Percentiles rank a stretch among this genome's conserved stretches.
Evolutionary conservation across 2,113 vertebrate genomes (phyloP).

Genomic region (Macrotus californicus): DNA sequence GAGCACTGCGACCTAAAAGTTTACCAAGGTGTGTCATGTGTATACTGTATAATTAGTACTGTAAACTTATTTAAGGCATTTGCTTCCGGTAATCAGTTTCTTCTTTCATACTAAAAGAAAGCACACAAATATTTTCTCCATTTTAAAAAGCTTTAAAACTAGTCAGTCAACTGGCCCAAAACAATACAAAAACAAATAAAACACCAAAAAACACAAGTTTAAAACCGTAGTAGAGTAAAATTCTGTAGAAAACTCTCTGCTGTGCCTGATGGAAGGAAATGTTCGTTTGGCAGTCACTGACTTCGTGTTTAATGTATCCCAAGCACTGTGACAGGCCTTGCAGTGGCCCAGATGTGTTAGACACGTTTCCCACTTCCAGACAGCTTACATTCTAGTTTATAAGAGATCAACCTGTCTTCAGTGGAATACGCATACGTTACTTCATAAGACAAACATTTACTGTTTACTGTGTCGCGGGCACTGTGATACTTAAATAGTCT

Average conservation of each 20-base stretch:
- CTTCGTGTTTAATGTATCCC: not conserved
- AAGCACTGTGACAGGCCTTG: not conserved
- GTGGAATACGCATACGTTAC: not conserved
- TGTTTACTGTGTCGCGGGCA: not conserved
- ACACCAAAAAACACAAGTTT: not conserved
- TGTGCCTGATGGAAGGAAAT: not conserved
- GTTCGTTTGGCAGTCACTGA: not conserved
- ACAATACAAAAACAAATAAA: not conserved
- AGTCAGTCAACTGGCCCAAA: not conserved
- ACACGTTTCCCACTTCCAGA: not conserved
- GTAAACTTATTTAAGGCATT: not conserved
- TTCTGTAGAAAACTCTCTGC: not conserved
- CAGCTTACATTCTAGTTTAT: not conserved
- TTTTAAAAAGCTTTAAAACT: slow-evolving; percentile 5
- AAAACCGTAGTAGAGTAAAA: not conserved
- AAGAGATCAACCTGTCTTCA: not conserved
- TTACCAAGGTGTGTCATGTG: not conserved
- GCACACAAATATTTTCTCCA: not conserved
- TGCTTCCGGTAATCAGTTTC: not conserved
- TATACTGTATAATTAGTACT: not conserved
- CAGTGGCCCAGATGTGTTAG: not conserved
- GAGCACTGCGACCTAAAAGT: not conserved
- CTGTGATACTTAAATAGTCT: not conserved
- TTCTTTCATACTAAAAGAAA: slow-evolving; percentile 29
- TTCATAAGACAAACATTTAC: slow-evolving; percentile 12